These are phyloP conservation scores for Natrix natrix DNA, from an alignment of 2,797 vertebrate genomes.

Conservation along the genomic window DNA sequence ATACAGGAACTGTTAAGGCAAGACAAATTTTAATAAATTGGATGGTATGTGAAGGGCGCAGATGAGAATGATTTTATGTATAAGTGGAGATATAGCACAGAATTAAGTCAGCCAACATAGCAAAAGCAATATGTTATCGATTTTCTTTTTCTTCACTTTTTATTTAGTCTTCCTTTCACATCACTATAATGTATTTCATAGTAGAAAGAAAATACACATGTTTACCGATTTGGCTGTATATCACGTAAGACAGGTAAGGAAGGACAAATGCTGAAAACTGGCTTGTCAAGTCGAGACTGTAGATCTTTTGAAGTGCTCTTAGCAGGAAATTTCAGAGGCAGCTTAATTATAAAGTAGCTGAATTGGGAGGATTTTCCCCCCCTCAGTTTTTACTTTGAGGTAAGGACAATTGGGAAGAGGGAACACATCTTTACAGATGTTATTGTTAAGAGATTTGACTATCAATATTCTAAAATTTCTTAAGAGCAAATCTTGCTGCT, in stretches of 20 bases:
- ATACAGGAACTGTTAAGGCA: background rate
- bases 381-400: slow-evolving; percentile 36
- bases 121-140: accelerated
- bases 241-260: slow-evolving; percentile 69
- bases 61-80: background rate
- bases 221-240: slow-evolving; percentile 58
- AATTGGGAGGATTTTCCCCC: slow-evolving; percentile 63
- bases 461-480: slow-evolving; percentile 39
- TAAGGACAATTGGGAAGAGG: slow-evolving; percentile 40
- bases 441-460: slow-evolving; percentile 64
- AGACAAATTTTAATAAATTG: slow-evolving; percentile 7
- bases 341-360: slow-evolving; percentile 79
- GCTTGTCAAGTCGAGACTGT: slow-evolving; percentile 63
- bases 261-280: slow-evolving; percentile 46
- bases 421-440: slow-evolving; percentile 68
- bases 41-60: background rate
- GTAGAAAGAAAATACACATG: slow-evolving; percentile 33
- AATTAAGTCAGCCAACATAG: background rate
- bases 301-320: slow-evolving; percentile 75
- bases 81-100: background rate
- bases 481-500: slow-evolving; percentile 4
- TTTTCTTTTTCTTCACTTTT: background rate
- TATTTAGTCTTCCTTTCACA: background rate
- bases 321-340: slow-evolving; percentile 75
- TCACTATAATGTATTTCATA: slow-evolving; percentile 22